phyloP scores from a whole-genome alignment of 2,797 vertebrate genomes.

The Lithobates pipiens region DNA sequence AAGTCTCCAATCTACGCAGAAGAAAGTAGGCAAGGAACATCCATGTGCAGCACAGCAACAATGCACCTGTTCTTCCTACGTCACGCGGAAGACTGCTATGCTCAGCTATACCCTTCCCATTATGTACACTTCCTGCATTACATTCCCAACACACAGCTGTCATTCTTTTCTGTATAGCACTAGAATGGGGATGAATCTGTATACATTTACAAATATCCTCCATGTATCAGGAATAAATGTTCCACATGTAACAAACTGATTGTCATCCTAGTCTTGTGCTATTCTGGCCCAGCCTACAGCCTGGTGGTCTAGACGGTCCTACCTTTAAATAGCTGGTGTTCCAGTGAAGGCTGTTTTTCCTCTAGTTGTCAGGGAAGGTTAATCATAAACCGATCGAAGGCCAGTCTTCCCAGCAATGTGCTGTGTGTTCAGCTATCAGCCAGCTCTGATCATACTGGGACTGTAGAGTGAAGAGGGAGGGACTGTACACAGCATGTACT shows the following conservation, averaged over 20 bases:
- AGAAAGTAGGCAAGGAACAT: background rate
- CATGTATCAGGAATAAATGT: background rate
- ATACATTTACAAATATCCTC: background rate
- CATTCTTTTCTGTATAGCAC: background rate
- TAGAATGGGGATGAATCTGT: background rate
- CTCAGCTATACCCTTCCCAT: background rate
- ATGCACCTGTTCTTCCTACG: background rate
- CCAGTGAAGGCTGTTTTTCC: background rate
- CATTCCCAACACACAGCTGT: background rate
- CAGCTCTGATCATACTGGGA: background rate
- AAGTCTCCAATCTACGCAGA: background rate
- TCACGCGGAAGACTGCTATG: background rate
- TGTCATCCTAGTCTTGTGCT: background rate
- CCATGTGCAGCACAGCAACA: background rate
- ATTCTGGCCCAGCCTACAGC: background rate
- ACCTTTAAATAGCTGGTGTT: slow-evolving; percentile 2
- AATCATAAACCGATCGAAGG: slow-evolving; percentile 34
- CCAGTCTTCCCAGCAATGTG: slow-evolving; percentile 19
- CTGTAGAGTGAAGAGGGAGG: background rate
- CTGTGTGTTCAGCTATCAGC: background rate
- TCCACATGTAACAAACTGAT: background rate
- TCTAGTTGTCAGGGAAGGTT: slow-evolving; percentile 20
- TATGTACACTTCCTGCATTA: background rate
- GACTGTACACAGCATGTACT: background rate
- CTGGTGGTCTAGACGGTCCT: background rate